Evolutionary conservation across 2,797 vertebrate genomes (phyloP).

Genomic region (Todus mexicanus): DNA sequence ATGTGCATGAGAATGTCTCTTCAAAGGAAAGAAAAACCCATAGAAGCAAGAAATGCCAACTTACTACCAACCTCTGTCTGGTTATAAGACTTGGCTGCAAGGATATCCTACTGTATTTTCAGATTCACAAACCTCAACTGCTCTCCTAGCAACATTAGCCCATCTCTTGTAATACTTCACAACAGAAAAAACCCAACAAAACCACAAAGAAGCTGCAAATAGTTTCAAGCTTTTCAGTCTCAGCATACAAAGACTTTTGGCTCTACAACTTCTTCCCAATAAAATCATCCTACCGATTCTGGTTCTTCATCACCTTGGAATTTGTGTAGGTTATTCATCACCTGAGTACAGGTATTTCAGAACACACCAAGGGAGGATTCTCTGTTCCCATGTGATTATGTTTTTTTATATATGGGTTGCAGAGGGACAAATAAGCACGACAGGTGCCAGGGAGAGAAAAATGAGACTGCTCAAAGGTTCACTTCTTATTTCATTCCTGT

Average conservation of each 20-base stretch:
- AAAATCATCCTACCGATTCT: background rate
- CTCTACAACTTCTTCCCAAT: background rate
- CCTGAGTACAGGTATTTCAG: background rate
- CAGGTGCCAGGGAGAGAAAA: background rate
- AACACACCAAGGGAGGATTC: background rate
- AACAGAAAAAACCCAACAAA: background rate
- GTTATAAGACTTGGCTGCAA: background rate
- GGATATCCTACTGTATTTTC: background rate
- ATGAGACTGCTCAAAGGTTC: background rate
- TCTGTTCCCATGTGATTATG: background rate
- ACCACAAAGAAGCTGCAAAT: background rate
- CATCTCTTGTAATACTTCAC: background rate
- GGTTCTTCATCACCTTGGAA: background rate
- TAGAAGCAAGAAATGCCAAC: background rate
- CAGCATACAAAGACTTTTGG: background rate
- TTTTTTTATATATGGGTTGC: background rate
- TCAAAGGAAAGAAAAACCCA: background rate
- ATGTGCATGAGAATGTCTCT: background rate
- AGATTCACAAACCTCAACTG: background rate
- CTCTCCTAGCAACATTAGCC: background rate
- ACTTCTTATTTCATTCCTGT: fast-evolving
- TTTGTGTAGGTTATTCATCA: background rate
- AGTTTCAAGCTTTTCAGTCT: background rate
- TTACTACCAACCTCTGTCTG: background rate
- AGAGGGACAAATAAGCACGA: background rate